Evolutionary conservation across 2,888 invertebrate species (phyloP), one percentile per base, ranked within the genome.

Genomic region (Pogonocherus hispidulus): DNA sequence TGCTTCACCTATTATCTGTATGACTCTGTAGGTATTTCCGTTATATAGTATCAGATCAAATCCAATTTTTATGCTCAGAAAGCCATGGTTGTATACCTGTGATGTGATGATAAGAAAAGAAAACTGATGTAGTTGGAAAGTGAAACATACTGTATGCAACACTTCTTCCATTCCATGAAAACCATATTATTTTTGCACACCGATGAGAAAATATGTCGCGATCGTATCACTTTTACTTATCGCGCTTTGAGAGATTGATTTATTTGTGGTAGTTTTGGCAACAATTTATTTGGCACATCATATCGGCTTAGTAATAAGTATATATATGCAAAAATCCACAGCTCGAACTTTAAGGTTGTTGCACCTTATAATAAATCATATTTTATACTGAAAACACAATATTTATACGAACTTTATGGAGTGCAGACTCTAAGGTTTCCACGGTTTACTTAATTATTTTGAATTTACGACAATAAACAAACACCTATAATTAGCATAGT

Each of bases 261-360:
- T 70, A 70, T 70, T 62, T 65, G 60, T 51, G 63, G 70, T 63
- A 67, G 62, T 73, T 71, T 73, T 71, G 73, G 71, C 71, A 73
- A 55, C 60, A 62, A 63, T 67, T 65, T 71, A 71, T 71, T 71
- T 73, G 73, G 73, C 73, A 73, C 67, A 64, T 63, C 65, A 66
- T 63, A 66, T 69, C 62, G 63, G 66, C 46, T 57, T 56, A 63
- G 46, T 41, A 44, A 51, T 51, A 63, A 27, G 52, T 32, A 52
- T 14, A 27, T 51, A 56, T 46, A 57, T 49, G 57, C 65, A 65
- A 49, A 65, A 65, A 65, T 57, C 11, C 55, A 37, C 22, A 22
- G 37, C 63, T 52, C 52, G 18, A 27, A 47, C 47, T 47, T 47
- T 41, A 65, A 65, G 64, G 64, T 65, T 65, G 47, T 47, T 56